Evolutionary conservation across 2,113 vertebrate species (phyloP).

Genomic region (Synchiropus splendidus): DNA sequence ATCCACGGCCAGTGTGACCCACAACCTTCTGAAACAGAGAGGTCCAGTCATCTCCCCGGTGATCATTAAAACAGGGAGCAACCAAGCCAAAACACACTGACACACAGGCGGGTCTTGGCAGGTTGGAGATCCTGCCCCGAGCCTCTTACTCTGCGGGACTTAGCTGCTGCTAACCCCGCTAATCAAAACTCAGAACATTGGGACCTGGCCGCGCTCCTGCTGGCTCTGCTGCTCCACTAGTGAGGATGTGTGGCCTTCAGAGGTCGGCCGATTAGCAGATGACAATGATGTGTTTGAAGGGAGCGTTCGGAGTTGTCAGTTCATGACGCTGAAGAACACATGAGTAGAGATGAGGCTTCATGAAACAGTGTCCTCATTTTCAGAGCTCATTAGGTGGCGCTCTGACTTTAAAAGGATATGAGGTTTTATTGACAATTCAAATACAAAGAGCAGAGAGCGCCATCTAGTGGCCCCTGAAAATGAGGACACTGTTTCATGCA

Average conservation of each 20-base stretch:
- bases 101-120: neutral
- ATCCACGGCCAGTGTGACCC: constrained; percentile 12
- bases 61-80: constrained; percentile 19
- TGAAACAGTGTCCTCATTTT: too few relatives aligned
- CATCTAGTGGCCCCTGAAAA: too few relatives aligned
- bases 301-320: too few relatives aligned
- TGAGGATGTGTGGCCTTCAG: neutral
- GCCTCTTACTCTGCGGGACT: constrained; percentile 38
- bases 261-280: neutral
- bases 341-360: too few relatives aligned
- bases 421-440: too few relatives aligned
- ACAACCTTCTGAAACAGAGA: constrained; percentile 29
- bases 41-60: constrained; percentile 39
- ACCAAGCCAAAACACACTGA: constrained; percentile 14
- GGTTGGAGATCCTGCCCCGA: neutral
- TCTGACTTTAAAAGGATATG: too few relatives aligned
- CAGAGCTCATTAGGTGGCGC: too few relatives aligned
- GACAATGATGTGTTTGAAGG: constrained; percentile 4
- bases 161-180: constrained; percentile 33
- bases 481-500: too few relatives aligned
- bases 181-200: constrained; percentile 48
- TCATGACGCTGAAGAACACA: too few relatives aligned
- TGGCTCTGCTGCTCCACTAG: constrained; percentile 5
- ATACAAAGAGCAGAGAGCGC: too few relatives aligned
- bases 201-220: constrained; percentile 25